Conservation (phyloP, 2,888 invertebrate species). For the Priapulus caudatus region DNA sequence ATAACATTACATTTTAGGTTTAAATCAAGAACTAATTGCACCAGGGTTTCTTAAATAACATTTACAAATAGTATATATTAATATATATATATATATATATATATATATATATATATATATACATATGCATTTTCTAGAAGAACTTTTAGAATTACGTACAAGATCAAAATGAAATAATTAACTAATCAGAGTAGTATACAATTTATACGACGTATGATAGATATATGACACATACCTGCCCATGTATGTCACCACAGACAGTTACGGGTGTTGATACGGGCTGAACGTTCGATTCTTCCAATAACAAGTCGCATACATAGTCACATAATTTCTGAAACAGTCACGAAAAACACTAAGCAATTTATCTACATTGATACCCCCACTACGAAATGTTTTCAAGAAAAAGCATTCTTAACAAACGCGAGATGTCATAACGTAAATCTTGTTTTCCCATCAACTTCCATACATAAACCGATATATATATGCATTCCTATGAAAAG, state of each 20-base stretch:
- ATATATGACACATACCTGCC: slow-evolving; percentile 60
- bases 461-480: no score
- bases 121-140: not conserved
- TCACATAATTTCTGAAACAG: slow-evolving; percentile 71
- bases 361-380: no score
- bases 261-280: slow-evolving; percentile 95
- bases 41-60: no score
- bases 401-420: not conserved
- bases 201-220: not conserved
- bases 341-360: slow-evolving; percentile 8
- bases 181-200: no score
- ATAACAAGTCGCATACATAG: slow-evolving; percentile 80
- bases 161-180: not conserved
- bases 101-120: slow-evolving; percentile 9
- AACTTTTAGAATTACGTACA: not conserved
- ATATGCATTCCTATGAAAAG: no score
- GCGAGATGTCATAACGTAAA: not conserved
- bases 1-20: no score
- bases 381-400: slow-evolving; percentile 20
- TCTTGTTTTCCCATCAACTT: no score
- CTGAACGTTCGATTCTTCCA: slow-evolving; percentile 95
- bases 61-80: no score
- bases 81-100: no score
- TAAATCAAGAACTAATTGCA: no score
- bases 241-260: slow-evolving; percentile 98